Evolutionary conservation across 2,113 vertebrate genomes (phyloP).

Genomic region (Cyprinodon tularosa): DNA sequence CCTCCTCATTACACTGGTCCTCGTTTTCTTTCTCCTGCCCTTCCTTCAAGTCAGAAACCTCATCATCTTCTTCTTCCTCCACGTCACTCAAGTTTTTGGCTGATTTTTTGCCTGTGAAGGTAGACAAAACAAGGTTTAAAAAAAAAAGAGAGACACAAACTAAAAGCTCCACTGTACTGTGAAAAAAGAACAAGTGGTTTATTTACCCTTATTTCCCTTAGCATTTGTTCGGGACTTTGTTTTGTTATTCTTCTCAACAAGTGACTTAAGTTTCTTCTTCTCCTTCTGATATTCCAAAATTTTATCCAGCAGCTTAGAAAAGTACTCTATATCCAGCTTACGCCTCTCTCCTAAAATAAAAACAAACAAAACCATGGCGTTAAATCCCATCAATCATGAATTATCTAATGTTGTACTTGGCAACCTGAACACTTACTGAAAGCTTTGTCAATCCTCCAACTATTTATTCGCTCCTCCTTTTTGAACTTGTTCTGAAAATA

Average conservation of each 20-base stretch:
- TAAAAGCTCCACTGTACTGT: not conserved
- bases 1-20: constrained; percentile 66
- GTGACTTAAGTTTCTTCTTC: constrained; percentile 79
- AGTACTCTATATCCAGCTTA: constrained; percentile 92
- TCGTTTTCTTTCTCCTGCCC: constrained; percentile 88
- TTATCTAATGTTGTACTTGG: not conserved
- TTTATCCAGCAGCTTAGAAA: constrained; percentile 89
- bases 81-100: constrained; percentile 49
- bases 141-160: not conserved
- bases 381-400: not conserved
- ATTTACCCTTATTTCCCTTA: constrained; percentile 34
- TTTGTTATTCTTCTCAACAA: constrained; percentile 35
- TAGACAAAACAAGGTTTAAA: not conserved
- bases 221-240: constrained; percentile 42
- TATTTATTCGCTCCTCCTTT: constrained; percentile 90
- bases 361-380: constrained; percentile 4
- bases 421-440: constrained; percentile 85
- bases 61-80: constrained; percentile 58
- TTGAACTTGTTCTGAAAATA: constrained; percentile 95
- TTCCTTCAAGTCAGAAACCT: constrained; percentile 49
- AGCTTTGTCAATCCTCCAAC: constrained; percentile 97
- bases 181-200: not conserved
- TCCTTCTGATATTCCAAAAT: constrained; percentile 86
- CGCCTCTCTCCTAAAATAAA: constrained; percentile 84
- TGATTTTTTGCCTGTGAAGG: constrained; percentile 46